Conservation (phyloP, 2,888 invertebrate species). For the Peribatodes rhomboidaria region DNA sequence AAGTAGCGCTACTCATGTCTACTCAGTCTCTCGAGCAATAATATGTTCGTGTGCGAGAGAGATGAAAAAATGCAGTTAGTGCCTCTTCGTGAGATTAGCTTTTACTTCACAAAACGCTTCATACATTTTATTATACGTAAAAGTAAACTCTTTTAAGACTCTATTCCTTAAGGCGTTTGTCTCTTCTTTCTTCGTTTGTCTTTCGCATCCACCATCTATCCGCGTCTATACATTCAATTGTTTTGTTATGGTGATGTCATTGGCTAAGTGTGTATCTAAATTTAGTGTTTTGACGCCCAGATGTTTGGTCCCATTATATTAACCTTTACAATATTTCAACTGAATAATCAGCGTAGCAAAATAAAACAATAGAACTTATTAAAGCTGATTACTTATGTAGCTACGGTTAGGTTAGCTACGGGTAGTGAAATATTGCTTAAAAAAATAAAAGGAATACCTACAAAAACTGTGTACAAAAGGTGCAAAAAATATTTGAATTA, state of each 20-base stretch:
- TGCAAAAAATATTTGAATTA: background rate
- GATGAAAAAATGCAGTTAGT: too few relatives aligned
- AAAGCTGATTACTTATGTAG: slow-evolving; percentile 8
- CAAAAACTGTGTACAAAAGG: background rate
- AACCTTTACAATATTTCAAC: slow-evolving; percentile 11
- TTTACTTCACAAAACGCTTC: too few relatives aligned
- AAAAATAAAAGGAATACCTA: background rate
- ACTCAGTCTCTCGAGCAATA: too few relatives aligned
- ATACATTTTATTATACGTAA: too few relatives aligned
- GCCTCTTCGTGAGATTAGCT: too few relatives aligned
- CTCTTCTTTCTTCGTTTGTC: background rate
- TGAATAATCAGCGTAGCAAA: slow-evolving; percentile 12
- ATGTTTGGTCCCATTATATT: slow-evolving; percentile 18
- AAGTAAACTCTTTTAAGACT: too few relatives aligned
- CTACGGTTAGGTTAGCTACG: background rate
- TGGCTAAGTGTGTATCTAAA: slow-evolving; percentile 11
- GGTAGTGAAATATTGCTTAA: background rate
- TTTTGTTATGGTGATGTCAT: slow-evolving; percentile 22
- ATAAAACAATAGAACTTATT: slow-evolving; percentile 28
- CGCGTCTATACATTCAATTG: slow-evolving; percentile 1
- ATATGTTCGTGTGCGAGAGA: too few relatives aligned
- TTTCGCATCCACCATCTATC: background rate
- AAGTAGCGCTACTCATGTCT: too few relatives aligned
- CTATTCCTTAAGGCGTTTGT: too few relatives aligned
- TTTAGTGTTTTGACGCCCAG: slow-evolving; percentile 10